phyloP scores from a whole-genome alignment of 2,888 invertebrate species.

The Napeogenes inachia region DNA sequence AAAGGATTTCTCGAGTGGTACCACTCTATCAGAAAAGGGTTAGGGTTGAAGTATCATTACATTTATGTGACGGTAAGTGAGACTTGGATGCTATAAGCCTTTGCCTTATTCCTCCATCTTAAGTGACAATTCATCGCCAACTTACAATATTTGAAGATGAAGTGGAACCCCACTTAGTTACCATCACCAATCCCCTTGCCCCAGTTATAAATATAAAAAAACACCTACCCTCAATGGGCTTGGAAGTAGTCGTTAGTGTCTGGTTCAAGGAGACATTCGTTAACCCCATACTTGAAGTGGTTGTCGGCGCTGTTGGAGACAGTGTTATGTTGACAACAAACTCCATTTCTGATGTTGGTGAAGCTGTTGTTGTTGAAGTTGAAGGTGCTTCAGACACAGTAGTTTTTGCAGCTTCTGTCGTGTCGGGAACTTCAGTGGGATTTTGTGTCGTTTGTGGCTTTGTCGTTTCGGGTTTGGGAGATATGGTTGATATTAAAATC shows the following conservation, averaged over 20 bases:
- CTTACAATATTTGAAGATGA: no score
- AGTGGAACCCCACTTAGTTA: no score
- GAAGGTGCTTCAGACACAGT: conserved; percentile 18
- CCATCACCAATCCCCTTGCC: no score
- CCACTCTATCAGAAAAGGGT: no score
- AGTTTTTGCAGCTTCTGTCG: conserved; percentile 22
- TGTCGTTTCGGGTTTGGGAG: conserved; percentile 53
- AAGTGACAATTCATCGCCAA: no score
- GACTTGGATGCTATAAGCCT: no score
- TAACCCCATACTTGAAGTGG: conserved; percentile 45
- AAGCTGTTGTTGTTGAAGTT: conserved; percentile 22
- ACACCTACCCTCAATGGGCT: conserved; percentile 28
- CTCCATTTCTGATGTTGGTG: conserved; percentile 39
- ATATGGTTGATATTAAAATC: conserved; percentile 73
- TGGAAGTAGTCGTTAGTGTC: conserved; percentile 8
- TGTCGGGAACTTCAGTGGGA: conserved; percentile 22
- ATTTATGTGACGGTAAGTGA: no score
- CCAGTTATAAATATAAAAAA: no score
- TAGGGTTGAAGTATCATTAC: no score
- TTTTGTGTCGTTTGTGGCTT: conserved; percentile 29
- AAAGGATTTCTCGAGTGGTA: no score
- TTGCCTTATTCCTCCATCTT: no score
- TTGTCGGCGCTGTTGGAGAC: conserved; percentile 45
- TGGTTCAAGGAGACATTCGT: conserved; percentile 36
- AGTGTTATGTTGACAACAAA: conserved; percentile 64